phyloP scores from a whole-genome alignment of 2,113 vertebrate species.

The Elgaria multicarinata region DNA sequence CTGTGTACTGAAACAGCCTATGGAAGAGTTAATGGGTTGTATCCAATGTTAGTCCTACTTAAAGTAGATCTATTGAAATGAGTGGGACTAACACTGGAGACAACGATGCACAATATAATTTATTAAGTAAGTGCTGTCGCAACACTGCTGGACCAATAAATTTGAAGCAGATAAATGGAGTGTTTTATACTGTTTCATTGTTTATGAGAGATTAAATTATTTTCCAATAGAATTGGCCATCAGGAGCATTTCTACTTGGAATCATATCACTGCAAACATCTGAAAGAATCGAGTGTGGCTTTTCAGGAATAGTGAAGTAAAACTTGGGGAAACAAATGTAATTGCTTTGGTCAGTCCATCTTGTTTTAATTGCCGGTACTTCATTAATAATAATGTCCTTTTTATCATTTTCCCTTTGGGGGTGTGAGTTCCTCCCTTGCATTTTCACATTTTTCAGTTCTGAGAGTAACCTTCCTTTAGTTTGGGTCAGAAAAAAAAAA shows the following conservation, averaged over 20 bases:
- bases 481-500: neutral
- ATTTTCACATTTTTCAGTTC: neutral
- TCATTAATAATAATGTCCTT: neutral
- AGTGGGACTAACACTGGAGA: too few species aligned
- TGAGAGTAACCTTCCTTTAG: neutral
- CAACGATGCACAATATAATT: neutral
- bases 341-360: neutral
- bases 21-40: neutral
- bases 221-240: neutral
- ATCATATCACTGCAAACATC: slow-evolving; percentile 8
- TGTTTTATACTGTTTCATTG: neutral
- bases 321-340: neutral
- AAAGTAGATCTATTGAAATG: too few species aligned
- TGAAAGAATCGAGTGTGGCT: neutral
- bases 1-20: neutral
- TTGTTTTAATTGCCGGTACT: neutral
- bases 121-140: neutral
- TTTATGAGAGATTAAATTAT: neutral
- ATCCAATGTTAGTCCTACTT: too few species aligned
- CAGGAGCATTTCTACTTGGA: neutral
- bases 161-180: neutral
- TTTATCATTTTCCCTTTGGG: neutral
- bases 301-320: neutral
- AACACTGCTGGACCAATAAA: neutral
- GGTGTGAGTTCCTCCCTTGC: neutral